A percentile compares a stretch with the other conserved stretches of the same genome.
These are phyloP conservation scores for Nephrotoma appendiculata DNA, from an alignment of 2,888 invertebrate genomes.

Conservation along the genomic window DNA sequence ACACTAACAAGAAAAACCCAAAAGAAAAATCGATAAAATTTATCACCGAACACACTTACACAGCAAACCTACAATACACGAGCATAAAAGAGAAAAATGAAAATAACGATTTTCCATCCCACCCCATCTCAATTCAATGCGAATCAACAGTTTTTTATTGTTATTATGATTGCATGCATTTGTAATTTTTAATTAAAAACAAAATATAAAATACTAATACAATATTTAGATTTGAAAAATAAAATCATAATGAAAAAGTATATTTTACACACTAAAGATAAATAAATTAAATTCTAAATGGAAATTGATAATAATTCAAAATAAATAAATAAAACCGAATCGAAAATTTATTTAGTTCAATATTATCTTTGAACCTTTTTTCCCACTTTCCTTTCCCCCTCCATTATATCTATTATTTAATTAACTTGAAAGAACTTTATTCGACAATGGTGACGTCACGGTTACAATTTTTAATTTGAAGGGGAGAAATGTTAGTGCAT, in stretches of 20 bases:
- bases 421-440: neutral
- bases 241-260: neutral
- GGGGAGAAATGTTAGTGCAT: neutral
- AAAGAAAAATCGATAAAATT: neutral
- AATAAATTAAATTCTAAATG: neutral
- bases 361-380: no score
- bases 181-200: neutral
- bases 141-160: neutral
- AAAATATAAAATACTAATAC: neutral
- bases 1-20: neutral
- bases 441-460: neutral
- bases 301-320: neutral
- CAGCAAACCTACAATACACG: neutral
- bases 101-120: neutral
- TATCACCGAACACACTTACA: neutral
- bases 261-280: neutral
- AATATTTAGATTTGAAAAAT: neutral
- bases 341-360: neutral
- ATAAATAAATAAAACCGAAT: neutral
- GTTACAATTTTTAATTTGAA: neutral
- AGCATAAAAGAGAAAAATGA: neutral
- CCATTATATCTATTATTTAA: neutral
- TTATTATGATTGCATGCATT: neutral
- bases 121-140: neutral
- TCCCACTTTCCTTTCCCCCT: neutral